Conservation (phyloP, 2,888 invertebrate species). For the Callyntrura sp. region DNA sequence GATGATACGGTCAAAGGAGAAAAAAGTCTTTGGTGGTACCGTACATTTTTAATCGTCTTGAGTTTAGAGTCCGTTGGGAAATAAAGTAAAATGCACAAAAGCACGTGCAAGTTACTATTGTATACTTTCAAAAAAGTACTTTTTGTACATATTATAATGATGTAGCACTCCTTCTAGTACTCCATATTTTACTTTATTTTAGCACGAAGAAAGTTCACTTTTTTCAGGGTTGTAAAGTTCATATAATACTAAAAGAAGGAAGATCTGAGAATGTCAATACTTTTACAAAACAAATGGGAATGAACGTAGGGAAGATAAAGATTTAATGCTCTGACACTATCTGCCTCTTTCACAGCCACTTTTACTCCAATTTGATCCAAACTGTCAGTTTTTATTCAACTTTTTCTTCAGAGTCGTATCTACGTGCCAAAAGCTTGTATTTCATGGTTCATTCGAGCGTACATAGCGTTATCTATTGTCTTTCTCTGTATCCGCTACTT, state of each 20-base stretch:
- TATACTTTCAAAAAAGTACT: too few relatives aligned
- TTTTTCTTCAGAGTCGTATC: background rate
- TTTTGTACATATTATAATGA: too few relatives aligned
- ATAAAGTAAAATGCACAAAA: background rate
- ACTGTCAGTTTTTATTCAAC: constrained; percentile 54
- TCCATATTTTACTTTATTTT: background rate
- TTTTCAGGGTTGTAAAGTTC: background rate
- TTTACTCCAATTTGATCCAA: constrained; percentile 43
- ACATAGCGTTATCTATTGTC: background rate
- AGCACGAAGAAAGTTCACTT: constrained; percentile 21
- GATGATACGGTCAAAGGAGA: constrained; percentile 18
- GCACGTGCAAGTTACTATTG: background rate
- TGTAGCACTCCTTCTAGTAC: too few relatives aligned
- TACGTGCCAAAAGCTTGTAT: constrained; percentile 3
- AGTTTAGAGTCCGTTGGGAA: background rate
- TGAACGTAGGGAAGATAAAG: background rate
- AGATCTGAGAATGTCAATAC: background rate
- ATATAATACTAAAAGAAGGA: background rate
- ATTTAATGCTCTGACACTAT: background rate
- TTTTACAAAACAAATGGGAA: background rate
- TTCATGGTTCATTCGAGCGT: constrained; percentile 1
- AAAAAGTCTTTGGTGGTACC: constrained; percentile 28
- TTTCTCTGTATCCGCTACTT: background rate
- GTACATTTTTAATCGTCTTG: constrained; percentile 33
- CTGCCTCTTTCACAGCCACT: constrained; percentile 14